phyloP scores from a whole-genome alignment of 1,140 invertebrate genomes.

The Andricus grossulariae region DNA sequence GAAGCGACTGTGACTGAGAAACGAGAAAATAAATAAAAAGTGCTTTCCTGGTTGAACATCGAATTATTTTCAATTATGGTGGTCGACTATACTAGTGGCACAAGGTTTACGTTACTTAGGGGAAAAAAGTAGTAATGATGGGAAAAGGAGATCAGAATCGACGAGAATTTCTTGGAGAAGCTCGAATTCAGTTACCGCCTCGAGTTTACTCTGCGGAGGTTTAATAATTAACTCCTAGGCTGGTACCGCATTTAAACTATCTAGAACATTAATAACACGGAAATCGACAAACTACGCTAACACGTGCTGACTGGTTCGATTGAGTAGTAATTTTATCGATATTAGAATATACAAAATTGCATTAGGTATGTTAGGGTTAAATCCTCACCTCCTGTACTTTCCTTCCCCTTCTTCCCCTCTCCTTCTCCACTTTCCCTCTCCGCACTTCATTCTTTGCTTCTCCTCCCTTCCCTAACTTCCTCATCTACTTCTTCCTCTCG shows the following conservation, averaged over 20 bases:
- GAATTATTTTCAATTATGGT: constrained; percentile 48
- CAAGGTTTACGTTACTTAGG: background rate
- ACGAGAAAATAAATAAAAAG: constrained; percentile 34
- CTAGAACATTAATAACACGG: constrained; percentile 22
- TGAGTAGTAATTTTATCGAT: background rate
- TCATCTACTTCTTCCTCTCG: too few relatives aligned
- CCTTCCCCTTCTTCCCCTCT: too few relatives aligned
- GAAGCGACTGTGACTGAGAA: background rate
- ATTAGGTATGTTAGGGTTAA: too few relatives aligned
- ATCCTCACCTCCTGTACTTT: too few relatives aligned
- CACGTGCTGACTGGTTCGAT: background rate
- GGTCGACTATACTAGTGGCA: background rate
- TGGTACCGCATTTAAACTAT: constrained; percentile 22
- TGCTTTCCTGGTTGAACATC: constrained; percentile 24
- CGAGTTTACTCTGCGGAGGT: constrained; percentile 19
- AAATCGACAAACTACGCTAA: constrained; percentile 24
- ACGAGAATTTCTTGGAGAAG: constrained; percentile 18
- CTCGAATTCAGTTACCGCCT: constrained; percentile 24
- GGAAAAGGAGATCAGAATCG: constrained; percentile 9
- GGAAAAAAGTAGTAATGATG: constrained; percentile 8
- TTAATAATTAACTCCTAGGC: constrained; percentile 33
- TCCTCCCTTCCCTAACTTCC: too few relatives aligned
- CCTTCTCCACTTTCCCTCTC: too few relatives aligned
- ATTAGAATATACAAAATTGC: background rate
- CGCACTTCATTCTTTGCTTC: too few relatives aligned